Percentiles rank a stretch among this genome's conserved stretches.
Evolutionary conservation across 2,113 vertebrate species (phyloP).

Genomic region (Cricetomys ansorgei): DNA sequence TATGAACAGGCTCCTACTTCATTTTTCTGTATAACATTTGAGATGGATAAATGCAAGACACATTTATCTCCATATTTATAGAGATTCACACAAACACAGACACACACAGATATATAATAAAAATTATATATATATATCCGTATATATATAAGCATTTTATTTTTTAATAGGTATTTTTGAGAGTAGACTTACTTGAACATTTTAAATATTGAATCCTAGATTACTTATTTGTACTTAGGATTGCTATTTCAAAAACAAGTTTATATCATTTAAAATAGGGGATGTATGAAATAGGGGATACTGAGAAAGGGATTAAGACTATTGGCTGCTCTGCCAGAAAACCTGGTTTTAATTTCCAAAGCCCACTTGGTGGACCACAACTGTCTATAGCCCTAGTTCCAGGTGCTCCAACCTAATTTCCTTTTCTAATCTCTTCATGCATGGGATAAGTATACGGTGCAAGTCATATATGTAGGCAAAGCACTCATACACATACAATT

Average conservation of each 20-base stretch:
- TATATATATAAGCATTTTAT: not conserved
- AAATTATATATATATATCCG: not conserved
- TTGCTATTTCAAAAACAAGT: not conserved
- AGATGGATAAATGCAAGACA: not conserved
- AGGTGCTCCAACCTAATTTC: not conserved
- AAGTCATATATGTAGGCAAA: not conserved
- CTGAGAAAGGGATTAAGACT: not conserved
- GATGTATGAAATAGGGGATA: not conserved
- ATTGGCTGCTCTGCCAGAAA: not conserved
- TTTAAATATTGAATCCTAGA: not conserved
- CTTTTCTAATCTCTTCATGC: not conserved
- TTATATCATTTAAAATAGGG: not conserved
- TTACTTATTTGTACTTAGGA: not conserved
- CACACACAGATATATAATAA: too few relatives aligned
- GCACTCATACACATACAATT: not conserved
- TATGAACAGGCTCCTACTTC: not conserved
- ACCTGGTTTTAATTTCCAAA: not conserved
- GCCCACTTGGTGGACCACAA: not conserved
- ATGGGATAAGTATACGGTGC: not conserved
- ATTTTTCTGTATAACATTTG: not conserved
- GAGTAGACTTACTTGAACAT: slow-evolving; percentile 3
- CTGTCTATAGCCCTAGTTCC: not conserved
- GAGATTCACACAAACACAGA: too few relatives aligned
- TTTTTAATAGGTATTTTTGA: not conserved
- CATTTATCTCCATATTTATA: not conserved